Percentiles rank a stretch among this genome's conserved stretches.
Evolutionary conservation across 2,888 invertebrate species (phyloP).

Genomic region (Nephrotoma appendiculata): DNA sequence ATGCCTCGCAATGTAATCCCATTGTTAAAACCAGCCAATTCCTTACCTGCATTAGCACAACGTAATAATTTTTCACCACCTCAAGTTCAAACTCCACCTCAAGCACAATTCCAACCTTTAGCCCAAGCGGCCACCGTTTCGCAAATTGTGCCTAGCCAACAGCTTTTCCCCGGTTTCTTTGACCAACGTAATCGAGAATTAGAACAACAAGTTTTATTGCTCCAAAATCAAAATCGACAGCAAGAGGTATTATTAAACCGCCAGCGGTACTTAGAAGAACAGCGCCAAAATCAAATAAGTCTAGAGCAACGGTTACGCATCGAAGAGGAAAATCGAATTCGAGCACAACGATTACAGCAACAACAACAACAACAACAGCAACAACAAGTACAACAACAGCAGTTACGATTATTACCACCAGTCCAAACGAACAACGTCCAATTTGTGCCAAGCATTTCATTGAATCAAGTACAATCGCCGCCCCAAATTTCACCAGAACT

Average conservation of each 20-base stretch:
- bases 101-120: constrained; percentile 27
- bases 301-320: constrained; percentile 22
- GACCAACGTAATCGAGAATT: constrained; percentile 53
- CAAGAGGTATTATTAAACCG: constrained; percentile 52
- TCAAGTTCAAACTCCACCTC: constrained; percentile 26
- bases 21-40: constrained; percentile 36
- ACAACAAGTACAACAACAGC: constrained; percentile 20
- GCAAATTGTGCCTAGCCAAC: neutral
- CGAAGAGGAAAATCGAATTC: constrained; percentile 23
- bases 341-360: constrained; percentile 25
- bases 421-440: constrained; percentile 20
- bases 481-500: constrained; percentile 30
- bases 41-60: constrained; percentile 4
- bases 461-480: constrained; percentile 18
- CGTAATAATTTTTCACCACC: constrained; percentile 2
- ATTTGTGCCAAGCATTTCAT: constrained; percentile 27
- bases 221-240: constrained; percentile 52
- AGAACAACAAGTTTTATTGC: constrained; percentile 51
- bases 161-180: constrained; percentile 22
- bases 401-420: constrained; percentile 14
- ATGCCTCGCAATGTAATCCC: constrained; percentile 67
- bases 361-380: constrained; percentile 27
- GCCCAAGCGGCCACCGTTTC: constrained; percentile 12
- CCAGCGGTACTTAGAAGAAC: constrained; percentile 45
- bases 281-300: constrained; percentile 19